Conservation (phyloP, 64 coral and sea anemone genomes). For the Acropora tenuis region DNA sequence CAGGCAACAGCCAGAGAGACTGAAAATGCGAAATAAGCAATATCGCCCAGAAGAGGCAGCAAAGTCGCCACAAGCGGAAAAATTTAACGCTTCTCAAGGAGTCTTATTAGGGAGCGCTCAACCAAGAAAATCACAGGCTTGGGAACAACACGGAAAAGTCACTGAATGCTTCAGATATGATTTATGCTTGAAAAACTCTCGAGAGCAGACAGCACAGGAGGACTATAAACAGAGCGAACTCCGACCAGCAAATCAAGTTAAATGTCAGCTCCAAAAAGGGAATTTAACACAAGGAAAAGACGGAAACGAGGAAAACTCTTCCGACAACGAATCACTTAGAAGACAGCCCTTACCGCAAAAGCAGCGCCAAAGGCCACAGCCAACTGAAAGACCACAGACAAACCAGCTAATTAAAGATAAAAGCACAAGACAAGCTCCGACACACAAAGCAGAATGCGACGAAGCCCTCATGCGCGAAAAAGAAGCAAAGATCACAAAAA, state of each 20-base stretch:
- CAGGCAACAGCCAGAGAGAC: not conserved
- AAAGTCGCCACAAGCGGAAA: not conserved
- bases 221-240: not conserved
- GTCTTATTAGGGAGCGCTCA: not conserved
- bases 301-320: not conserved
- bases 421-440: not conserved
- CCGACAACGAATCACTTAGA: not conserved
- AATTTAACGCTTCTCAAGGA: not conserved
- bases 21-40: too few relatives aligned
- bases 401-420: not conserved
- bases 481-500: constrained; percentile 28
- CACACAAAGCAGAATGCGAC: not conserved
- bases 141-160: not conserved
- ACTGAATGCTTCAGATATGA: not conserved
- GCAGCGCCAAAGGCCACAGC: not conserved
- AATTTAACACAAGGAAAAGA: not conserved
- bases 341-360: not conserved
- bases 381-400: not conserved
- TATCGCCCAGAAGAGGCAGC: too few relatives aligned
- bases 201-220: not conserved
- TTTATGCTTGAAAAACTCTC: not conserved
- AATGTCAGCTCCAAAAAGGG: not conserved
- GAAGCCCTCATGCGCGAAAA: not conserved
- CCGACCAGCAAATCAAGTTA: not conserved
- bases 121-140: not conserved